Conservation (phyloP, 2,888 invertebrate genomes). For the Palloptera scutellata region DNA sequence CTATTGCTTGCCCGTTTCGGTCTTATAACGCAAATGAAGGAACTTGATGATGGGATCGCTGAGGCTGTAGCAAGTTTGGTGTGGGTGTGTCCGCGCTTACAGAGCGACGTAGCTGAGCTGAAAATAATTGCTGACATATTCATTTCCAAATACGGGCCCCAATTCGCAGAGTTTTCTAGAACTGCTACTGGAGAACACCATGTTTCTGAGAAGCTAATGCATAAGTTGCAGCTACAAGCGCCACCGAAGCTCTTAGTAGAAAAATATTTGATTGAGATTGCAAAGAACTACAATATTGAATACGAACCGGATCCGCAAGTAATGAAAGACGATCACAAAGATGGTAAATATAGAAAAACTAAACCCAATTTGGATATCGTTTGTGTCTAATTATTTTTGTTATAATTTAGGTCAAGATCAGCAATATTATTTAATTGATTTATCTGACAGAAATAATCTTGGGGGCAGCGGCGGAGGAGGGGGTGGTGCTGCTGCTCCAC, state of each 20-base stretch:
- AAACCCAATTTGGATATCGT: not conserved
- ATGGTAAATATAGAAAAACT: constrained; percentile 39
- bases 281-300: constrained; percentile 91
- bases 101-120: constrained; percentile 81
- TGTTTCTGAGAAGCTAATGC: constrained; percentile 89
- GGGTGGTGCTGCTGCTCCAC: constrained; percentile 67
- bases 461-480: constrained; percentile 64
- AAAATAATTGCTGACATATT: constrained; percentile 88
- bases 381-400: not conserved
- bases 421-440: constrained; percentile 70
- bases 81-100: constrained; percentile 95
- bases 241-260: constrained; percentile 96
- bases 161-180: constrained; percentile 88
- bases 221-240: constrained; percentile 92
- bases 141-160: constrained; percentile 88
- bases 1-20: constrained; percentile 95
- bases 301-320: constrained; percentile 95
- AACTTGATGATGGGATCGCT: constrained; percentile 91
- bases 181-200: constrained; percentile 88
- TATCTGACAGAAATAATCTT: constrained; percentile 70
- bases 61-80: constrained; percentile 91
- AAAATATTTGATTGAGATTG: constrained; percentile 92
- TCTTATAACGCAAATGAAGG: constrained; percentile 95
- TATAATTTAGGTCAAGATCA: constrained; percentile 68
- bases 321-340: constrained; percentile 75